Base-by-base conservation (phyloP, 2,113 vertebrate species). In the Zosterops japonicus region DNA sequence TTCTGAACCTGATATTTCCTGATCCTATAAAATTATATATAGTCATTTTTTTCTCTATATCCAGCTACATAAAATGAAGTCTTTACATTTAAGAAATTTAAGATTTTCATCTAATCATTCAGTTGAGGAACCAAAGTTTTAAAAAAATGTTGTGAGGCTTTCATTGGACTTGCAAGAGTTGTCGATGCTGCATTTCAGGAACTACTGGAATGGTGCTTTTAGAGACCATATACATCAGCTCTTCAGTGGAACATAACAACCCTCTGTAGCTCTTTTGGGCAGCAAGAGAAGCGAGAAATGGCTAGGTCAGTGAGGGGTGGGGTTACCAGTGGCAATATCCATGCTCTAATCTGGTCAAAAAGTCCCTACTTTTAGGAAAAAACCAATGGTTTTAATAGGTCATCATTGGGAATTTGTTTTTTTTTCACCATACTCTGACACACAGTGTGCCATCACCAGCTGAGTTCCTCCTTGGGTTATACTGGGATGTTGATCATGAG, bases 391-490 rank as follows among this genome's bases (percentile, higher is more conserved):
- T 92, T 70, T 39, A 19, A 35, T 55, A 44, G 11, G 28, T 25
- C 22, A 17, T 63, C 5, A 20, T 7, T 56, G 14, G 53, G 44
- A 69, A 56, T 35, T 82, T 36, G 15, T 0, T 0, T 1, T 35
- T 79, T 83, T 84, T 71, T 28, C 19, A 36, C 41, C 33, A 5
- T 28, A 41, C 21, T 72, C 31, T 71, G 46, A 61, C 65, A 69
- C 27, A 49, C 15, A 23, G 14, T 63, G 29, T 15, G 28, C 50
- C 0, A 0, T 69, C 39, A 80, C 29, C 5, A 74, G 33, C 52
- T 42, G 33, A 70, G 29, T 11, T 59, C 22, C 18, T 29, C 22
- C 12, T 24, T 2, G 2, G 42, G 18, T 29, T 61, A 16, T n/a
- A 31, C 1, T 25, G 41, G 20, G 47, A 18, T 52, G 24, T 3